phyloP scores from a whole-genome alignment of 2,797 vertebrate genomes.

The Vireo griseus region DNA sequence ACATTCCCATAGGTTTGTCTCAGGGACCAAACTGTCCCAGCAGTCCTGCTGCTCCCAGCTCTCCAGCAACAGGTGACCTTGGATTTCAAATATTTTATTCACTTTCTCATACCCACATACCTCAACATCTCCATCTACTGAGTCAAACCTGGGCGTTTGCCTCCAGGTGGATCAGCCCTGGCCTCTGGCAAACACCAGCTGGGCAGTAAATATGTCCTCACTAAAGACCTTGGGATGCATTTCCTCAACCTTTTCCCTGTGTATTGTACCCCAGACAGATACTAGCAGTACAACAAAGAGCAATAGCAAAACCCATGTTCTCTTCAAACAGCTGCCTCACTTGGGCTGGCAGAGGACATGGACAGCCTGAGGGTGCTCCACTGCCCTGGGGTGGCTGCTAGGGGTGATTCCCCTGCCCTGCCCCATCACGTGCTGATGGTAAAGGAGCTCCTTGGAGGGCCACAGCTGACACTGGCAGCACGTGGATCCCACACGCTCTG shows the following conservation, averaged over 20 bases:
- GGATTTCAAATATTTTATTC: neutral
- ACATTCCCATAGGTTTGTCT: neutral
- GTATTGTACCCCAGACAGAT: neutral
- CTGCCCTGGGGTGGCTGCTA: neutral
- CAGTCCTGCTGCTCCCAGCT: neutral
- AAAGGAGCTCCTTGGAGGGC: neutral
- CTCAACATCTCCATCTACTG: neutral
- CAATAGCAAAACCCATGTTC: rapidly evolving
- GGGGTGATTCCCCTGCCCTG: neutral
- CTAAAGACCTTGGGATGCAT: neutral
- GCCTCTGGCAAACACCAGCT: neutral
- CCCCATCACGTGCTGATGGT: neutral
- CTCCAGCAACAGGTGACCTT: neutral
- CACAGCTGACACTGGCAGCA: neutral
- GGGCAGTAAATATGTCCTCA: neutral
- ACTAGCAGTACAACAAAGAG: rapidly evolving
- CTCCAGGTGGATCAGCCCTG: neutral
- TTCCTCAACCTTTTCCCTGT: neutral
- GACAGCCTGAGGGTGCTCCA: neutral
- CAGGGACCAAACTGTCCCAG: rapidly evolving
- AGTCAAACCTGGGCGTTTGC: neutral
- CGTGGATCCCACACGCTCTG: neutral
- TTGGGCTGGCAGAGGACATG: neutral
- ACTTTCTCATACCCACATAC: neutral
- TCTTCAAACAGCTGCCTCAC: neutral